These are phyloP conservation scores for Aplocera efformata DNA, from an alignment of 2,888 invertebrate genomes.

Conservation along the genomic window DNA sequence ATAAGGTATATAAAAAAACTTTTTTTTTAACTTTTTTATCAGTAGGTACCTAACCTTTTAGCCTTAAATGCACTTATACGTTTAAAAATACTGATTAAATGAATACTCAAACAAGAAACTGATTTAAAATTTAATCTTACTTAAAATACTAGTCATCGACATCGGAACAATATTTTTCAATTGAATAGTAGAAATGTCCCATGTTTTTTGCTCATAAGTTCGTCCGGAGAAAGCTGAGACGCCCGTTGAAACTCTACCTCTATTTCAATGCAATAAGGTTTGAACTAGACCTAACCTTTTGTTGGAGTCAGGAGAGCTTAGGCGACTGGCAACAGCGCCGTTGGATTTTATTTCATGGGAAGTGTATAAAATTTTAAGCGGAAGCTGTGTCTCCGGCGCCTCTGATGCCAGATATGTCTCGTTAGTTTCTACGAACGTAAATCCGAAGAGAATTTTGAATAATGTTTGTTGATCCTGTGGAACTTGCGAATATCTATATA, in stretches of 20 bases:
- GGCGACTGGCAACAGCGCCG: slow-evolving; percentile 9
- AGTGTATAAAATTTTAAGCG: slow-evolving; percentile 31
- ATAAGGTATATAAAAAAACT: no score
- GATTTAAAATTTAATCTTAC: no score
- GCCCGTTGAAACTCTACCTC: slow-evolving; percentile 5
- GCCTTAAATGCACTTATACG: no score
- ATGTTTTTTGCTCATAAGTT: neutral
- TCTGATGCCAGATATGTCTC: slow-evolving; percentile 23
- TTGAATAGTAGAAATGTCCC: slow-evolving; percentile 1
- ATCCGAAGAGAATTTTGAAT: neutral
- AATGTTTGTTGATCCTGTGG: no score
- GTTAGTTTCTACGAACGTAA: slow-evolving; percentile 20
- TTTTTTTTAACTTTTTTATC: no score
- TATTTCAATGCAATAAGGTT: slow-evolving; percentile 5
- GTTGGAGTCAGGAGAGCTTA: slow-evolving; percentile 1
- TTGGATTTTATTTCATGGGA: slow-evolving; percentile 29
- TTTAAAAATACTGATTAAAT: no score
- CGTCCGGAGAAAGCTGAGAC: neutral
- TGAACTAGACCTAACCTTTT: neutral
- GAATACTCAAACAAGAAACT: no score
- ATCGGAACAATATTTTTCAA: no score
- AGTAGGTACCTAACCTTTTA: no score
- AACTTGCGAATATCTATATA: no score
- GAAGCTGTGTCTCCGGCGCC: slow-evolving; percentile 27
- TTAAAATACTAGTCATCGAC: no score